Percentiles rank a stretch among this genome's conserved stretches.
phyloP scores from a whole-genome alignment of 2,888 invertebrate genomes.

The Epistrophella euchroma region DNA sequence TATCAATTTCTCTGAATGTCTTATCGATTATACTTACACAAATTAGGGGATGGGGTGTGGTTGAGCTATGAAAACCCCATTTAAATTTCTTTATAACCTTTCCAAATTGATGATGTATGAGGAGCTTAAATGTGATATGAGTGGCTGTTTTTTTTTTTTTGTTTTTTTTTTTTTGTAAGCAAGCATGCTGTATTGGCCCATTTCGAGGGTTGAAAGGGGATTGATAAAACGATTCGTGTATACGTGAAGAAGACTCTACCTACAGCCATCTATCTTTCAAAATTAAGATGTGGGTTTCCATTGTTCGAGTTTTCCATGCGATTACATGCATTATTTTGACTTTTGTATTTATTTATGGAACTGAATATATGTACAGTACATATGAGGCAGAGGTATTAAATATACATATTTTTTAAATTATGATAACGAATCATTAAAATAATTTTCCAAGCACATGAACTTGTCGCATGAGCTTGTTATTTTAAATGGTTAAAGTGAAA shows the following conservation, averaged over 20 bases:
- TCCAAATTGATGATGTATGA: conserved; percentile 34
- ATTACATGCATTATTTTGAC: conserved; percentile 49
- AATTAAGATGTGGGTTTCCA: conserved; percentile 47
- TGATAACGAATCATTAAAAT: conserved; percentile 47
- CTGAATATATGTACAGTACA: neutral
- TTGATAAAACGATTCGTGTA: conserved; percentile 33
- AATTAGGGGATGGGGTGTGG: neutral
- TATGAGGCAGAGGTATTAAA: neutral
- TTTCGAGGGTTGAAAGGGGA: neutral
- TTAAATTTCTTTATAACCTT: conserved; percentile 1
- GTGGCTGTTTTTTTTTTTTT: conserved; percentile 19
- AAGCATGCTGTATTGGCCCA: conserved; percentile 25
- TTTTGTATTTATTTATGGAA: conserved; percentile 35
- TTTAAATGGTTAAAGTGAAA: conserved; percentile 41
- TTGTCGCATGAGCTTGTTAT: conserved; percentile 47
- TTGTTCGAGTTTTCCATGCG: conserved; percentile 59
- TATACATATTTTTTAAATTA: conserved; percentile 48
- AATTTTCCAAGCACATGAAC: conserved; percentile 53
- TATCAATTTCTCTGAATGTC: conserved; percentile 59
- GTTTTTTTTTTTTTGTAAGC: neutral
- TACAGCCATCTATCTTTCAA: neutral
- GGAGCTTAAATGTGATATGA: conserved; percentile 19
- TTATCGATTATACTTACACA: conserved; percentile 29
- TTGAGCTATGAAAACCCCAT: conserved; percentile 3
- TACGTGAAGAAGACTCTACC: conserved; percentile 1